phyloP scores from a whole-genome alignment of 2,797 vertebrate genomes.

The Bovichtus diacanthus region DNA sequence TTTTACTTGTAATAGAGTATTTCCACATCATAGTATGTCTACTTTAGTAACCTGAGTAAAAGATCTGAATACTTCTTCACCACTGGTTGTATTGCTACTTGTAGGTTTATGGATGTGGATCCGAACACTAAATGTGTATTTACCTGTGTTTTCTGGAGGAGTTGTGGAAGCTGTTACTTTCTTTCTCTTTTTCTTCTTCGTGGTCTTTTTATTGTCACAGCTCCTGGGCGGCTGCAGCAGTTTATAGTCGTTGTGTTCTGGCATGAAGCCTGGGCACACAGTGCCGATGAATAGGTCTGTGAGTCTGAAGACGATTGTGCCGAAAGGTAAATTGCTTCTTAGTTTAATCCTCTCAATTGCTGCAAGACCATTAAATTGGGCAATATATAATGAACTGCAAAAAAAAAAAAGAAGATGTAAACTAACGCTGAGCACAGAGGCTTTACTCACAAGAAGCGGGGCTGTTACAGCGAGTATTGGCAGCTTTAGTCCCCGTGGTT shows the following conservation, averaged over 20 bases:
- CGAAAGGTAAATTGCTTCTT: not conserved
- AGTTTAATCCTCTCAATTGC: not conserved
- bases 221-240: slow-evolving; percentile 1
- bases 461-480: not conserved
- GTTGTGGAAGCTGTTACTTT: slow-evolving; percentile 21
- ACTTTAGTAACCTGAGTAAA: too few relatives aligned
- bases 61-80: too few relatives aligned
- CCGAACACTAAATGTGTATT: not conserved
- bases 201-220: slow-evolving; percentile 41
- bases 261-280: slow-evolving; percentile 29
- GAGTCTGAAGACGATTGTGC: not conserved
- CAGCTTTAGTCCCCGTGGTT: not conserved
- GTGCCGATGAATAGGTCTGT: not conserved
- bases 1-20: not conserved
- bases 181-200: slow-evolving; percentile 58
- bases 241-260: slow-evolving; percentile 24
- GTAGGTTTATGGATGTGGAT: not conserved
- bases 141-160: slow-evolving; percentile 56
- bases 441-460: not conserved
- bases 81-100: too few relatives aligned
- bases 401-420: not conserved
- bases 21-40: too few relatives aligned
- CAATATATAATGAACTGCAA: not conserved
- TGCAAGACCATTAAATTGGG: not conserved
- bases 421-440: not conserved